phyloP scores from a whole-genome alignment of 2,113 vertebrate species.

The Mirza zaza region DNA sequence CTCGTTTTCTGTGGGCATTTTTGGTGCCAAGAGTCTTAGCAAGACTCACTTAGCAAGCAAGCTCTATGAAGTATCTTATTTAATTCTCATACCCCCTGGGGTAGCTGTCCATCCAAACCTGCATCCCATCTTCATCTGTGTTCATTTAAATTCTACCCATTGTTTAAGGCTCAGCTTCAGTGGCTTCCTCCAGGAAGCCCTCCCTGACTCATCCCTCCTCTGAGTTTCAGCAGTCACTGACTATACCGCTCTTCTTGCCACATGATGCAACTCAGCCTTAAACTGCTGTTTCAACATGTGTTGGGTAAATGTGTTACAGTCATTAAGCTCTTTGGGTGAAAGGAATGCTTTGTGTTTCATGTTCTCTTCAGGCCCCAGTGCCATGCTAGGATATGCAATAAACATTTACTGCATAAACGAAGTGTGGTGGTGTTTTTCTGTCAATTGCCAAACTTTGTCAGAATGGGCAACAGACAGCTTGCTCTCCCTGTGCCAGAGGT shows the following conservation, averaged over 20 bases:
- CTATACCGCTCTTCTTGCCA: neutral
- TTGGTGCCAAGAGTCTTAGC: neutral
- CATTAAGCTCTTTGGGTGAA: neutral
- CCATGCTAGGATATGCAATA: accelerated
- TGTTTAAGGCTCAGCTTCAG: neutral
- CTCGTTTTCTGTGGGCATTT: neutral
- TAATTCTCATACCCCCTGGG: neutral
- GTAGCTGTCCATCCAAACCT: neutral
- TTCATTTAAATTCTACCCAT: neutral
- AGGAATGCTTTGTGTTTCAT: neutral
- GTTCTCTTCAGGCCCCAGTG: neutral
- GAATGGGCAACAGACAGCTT: neutral
- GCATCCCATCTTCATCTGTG: neutral
- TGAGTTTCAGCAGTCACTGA: neutral
- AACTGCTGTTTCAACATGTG: neutral
- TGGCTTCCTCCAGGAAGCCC: neutral
- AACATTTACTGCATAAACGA: neutral
- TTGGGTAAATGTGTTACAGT: neutral
- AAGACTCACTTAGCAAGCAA: neutral
- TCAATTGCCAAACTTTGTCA: neutral
- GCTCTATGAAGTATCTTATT: neutral
- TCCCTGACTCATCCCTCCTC: neutral
- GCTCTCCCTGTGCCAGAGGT: neutral
- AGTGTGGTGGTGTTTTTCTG: neutral
- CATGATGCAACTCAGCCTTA: neutral